Base-by-base conservation (phyloP, 2,888 invertebrate species). In the Lasioglossum leucozonium region DNA sequence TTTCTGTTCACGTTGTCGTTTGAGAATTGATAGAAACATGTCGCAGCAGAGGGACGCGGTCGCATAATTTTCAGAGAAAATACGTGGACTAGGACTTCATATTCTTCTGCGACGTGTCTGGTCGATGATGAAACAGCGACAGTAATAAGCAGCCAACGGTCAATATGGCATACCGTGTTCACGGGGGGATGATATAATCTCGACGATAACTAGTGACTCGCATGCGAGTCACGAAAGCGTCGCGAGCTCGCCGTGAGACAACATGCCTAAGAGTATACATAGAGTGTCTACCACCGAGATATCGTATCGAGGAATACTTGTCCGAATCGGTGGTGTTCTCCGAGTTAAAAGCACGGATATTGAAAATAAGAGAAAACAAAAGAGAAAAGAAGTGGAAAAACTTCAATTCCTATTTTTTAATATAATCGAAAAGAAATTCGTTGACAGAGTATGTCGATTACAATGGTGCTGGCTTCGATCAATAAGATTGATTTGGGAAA, bases 201-300 rank as follows among this genome's bases (percentile, higher is more conserved):
- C 80, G 79, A 86, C 85, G 88, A 90, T 90, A 90, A 89, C 77
- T 84, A 82, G 84, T 78, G 86, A 88, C 88, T 88, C 82, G 83
- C 89, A 90, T 89, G 90, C 89, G 83, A 90, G 82, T 89, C 86
- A 90, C 89, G 88, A 88, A 89, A 89, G 88, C 85, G 84, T 82
- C 81, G 82, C 82, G 79, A 81, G 85, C 72, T 89, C 82, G 85
- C 72, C 84, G 79, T 71, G 73, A 82, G 87, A 74, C 82, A 84
- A 88, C 89, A 89, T 79, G 80, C 44, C 73, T 87, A 51, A 73
- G 77, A 79, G 77, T 44, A 55, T 26, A 26, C 58, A 13, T 77
- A 77, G 77, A 74, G 78, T 85, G 77, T 87, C 79, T 42, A 42
- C 72, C 44, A 26, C 73, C 82, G 47, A 55, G 42, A 55, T 67